Evolutionary conservation across 2,888 invertebrate genomes (phyloP).

Genomic region (Andrena praecox): DNA sequence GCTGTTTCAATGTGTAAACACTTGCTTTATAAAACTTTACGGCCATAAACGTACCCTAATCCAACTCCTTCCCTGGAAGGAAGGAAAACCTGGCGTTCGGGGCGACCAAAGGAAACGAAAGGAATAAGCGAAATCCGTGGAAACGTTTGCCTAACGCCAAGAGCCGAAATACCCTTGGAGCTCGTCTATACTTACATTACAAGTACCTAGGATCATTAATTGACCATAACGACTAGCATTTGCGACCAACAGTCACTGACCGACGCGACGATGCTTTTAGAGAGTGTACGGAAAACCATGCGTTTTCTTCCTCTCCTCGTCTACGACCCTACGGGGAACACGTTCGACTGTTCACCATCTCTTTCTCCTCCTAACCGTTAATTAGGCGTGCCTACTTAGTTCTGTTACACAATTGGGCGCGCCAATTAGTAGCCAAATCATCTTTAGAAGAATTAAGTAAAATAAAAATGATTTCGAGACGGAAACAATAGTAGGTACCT

Average conservation of each 20-base stretch:
- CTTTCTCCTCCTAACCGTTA: too few relatives aligned
- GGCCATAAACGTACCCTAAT: too few relatives aligned
- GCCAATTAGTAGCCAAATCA: not conserved
- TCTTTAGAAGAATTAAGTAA: too few relatives aligned
- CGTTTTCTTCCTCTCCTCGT: constrained; percentile 3
- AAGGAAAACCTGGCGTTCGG: not conserved
- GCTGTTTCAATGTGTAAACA: too few relatives aligned
- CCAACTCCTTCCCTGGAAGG: not conserved
- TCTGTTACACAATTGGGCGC: not conserved
- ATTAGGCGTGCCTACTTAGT: not conserved
- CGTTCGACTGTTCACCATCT: too few relatives aligned
- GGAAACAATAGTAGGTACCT: too few relatives aligned
- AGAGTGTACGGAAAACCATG: constrained; percentile 54
- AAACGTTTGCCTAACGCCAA: constrained; percentile 56
- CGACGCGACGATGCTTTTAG: constrained; percentile 51
- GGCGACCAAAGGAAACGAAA: constrained; percentile 5
- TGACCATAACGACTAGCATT: constrained; percentile 33
- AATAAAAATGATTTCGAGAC: too few relatives aligned
- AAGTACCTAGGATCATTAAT: constrained; percentile 50
- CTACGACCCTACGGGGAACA: too few relatives aligned
- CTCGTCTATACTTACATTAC: constrained; percentile 37
- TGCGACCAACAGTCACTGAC: constrained; percentile 58
- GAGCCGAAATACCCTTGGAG: constrained; percentile 57
- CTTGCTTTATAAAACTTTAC: too few relatives aligned
- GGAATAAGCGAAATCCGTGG: constrained; percentile 21